Evolutionary conservation across 2,113 vertebrate genomes (phyloP), one percentile per base, ranked within the genome.

Genomic region (Brachionichthys hirsutus): DNA sequence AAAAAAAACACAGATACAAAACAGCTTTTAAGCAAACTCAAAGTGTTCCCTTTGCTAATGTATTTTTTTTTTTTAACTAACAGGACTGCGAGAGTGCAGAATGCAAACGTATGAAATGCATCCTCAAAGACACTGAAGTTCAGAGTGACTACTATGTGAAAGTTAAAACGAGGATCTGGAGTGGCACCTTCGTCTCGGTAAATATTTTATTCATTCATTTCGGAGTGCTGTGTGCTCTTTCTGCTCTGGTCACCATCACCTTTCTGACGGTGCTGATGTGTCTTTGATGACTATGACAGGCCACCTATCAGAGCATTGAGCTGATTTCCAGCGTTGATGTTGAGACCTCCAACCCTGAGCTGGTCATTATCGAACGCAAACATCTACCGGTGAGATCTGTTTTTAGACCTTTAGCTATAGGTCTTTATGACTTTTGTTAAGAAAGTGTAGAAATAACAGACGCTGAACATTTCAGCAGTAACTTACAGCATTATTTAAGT

Each of bases 121-220:
- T 86, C 70, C 79, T 96, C 22, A 94, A 93, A 83, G 91, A 95
- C 16, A 58, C 91, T 1, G 54, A 70, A 2, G 16, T 85, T 48
- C 92, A 90, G 67, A 88, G 67, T 12, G 89, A 94, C 48, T 95
- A 95, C 77, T 88, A 87, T 46, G 85, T 98, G 17, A 93, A 94
- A 0, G 82, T 98, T 46, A 93, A 93, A n/a, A 93, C 93, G 4
- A 91, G 92, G 70, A 92, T 98, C 73, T 98, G 95, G 95, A 95
- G 92, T 0, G 86, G 94, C 41, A 95, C 95, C 0, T 95, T 97
- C 64, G 86, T 89, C 46, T 72, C 87, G 38, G 95, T 98, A 85
- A 93, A 91, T 91, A 80, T 64, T 9, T 35, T 12, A 38, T 3
- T 12, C 9, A 6, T 53, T 1, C 14, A 1, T 1, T 3, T 13